Conservation (phyloP, 92 coral and sea anemone species). For the Heliopora coerulea region DNA sequence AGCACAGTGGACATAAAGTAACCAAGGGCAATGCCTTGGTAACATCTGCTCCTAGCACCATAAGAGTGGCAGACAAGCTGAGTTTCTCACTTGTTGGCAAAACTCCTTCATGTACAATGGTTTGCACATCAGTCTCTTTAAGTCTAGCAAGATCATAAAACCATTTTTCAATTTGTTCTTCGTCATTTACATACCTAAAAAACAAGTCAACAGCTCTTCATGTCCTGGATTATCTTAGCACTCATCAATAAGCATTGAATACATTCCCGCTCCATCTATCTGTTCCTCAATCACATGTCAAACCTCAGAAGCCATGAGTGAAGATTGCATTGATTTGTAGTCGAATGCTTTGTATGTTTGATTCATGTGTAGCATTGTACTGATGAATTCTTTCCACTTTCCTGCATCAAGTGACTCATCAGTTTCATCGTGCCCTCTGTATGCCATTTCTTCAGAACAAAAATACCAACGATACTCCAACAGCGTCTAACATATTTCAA, state of each 20-base stretch:
- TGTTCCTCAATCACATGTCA: too few species aligned
- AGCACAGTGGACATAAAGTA: too few species aligned
- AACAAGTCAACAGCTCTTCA: conserved; percentile 33
- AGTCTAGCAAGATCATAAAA: too few species aligned
- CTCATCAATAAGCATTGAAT: conserved; percentile 30
- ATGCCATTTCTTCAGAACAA: too few species aligned
- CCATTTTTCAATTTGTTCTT: conserved; percentile 27
- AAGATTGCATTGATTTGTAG: conserved; percentile 13
- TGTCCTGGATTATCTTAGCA: conserved; percentile 34
- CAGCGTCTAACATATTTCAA: neutral
- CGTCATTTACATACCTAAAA: conserved; percentile 28
- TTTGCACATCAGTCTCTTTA: too few species aligned
- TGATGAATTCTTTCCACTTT: too few species aligned
- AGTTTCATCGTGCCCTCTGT: too few species aligned
- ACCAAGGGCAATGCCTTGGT: conserved; percentile 13
- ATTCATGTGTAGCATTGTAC: conserved; percentile 19
- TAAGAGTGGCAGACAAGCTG: conserved; percentile 7
- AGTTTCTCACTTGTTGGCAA: too few species aligned
- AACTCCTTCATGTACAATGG: conserved; percentile 31
- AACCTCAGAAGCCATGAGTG: conserved; percentile 20
- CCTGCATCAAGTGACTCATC: too few species aligned
- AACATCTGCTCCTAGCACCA: conserved; percentile 36
- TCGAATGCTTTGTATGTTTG: conserved; percentile 19
- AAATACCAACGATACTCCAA: conserved; percentile 9
- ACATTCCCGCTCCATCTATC: too few species aligned